Base-by-base conservation (phyloP, 2,888 invertebrate genomes). In the Phrixothrix hirtus region DNA sequence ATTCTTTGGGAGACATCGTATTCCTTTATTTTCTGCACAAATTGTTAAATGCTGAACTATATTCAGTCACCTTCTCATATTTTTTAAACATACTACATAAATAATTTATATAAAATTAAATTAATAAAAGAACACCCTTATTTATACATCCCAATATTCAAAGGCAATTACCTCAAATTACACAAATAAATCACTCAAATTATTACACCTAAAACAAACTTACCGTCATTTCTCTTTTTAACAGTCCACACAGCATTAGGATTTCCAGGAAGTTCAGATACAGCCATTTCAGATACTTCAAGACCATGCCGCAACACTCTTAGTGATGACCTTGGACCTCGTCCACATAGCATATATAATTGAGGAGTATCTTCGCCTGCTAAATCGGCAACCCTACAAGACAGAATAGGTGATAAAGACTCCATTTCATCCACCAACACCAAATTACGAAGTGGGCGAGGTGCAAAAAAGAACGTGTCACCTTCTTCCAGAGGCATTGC, bases 171-270 rank as follows among this genome's bases (percentile, higher is more conserved):
- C 3, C n/a, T n/a, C 7, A 21, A 21, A 21, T 3, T 21, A 21
- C 21, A 21, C n/a, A 21, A 21, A 21, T 21, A 21, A 21, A 21
- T 21, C 21, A 5, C 7, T 21, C 21, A 21, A 21, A 21, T 21
- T 21, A 21, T 21, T 21, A 21, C 3, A 21, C 3, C 3, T 21
- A 7, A 21, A 5, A 7, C 21, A 7, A 21, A 56, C 88, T 89
- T 79, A 97, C 97, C 99, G 81, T 99, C 98, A 72, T 92, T 86
- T 74, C 95, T 87, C 68, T 91, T 85, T 73, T 95, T 93, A 12
- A 99, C 99, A 17, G 99, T 99, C 99, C 99, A 99, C 1, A 99
- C 99, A 66, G 98, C 98, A 79, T 97, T 99, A 1, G 99, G 99
- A 71, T 95, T 98, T 71, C 98, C 98, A n/a, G 99, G 99, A 62